Evolutionary conservation across 2,113 vertebrate genomes (phyloP).

Genomic region (Dipodomys ordii): DNA sequence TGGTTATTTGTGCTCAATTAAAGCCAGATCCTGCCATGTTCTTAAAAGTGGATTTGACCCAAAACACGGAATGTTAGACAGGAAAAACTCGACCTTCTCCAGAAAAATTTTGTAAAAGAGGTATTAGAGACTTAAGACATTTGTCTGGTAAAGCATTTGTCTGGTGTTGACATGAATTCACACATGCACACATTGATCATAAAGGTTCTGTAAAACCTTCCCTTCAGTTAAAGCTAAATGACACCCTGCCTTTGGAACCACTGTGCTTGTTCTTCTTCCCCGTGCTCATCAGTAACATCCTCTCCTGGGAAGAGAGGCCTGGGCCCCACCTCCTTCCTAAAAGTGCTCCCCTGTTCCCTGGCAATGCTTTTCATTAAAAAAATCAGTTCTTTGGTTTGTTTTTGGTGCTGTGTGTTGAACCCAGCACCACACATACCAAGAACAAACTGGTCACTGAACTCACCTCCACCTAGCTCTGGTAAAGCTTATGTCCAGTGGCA

Average conservation of each 20-base stretch:
- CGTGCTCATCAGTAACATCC: not conserved
- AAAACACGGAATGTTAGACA: not conserved
- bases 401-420: not conserved
- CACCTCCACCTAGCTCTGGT: not conserved
- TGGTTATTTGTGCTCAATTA: not conserved
- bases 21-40: not conserved
- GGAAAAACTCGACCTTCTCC: not conserved
- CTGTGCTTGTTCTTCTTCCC: not conserved
- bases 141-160: not conserved
- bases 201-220: not conserved
- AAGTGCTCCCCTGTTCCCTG: not conserved
- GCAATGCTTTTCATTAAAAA: not conserved
- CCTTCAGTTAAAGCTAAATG: not conserved
- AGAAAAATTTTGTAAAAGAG: conserved; percentile 12
- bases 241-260: not conserved
- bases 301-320: not conserved
- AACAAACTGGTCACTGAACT: too few relatives aligned
- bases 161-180: not conserved
- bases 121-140: not conserved
- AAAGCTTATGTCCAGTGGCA: not conserved
- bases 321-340: not conserved
- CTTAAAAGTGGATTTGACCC: not conserved
- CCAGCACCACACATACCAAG: not conserved
- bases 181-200: not conserved
- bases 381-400: not conserved